Conservation (phyloP, 2,888 invertebrate genomes). For the Agrochola lota region DNA sequence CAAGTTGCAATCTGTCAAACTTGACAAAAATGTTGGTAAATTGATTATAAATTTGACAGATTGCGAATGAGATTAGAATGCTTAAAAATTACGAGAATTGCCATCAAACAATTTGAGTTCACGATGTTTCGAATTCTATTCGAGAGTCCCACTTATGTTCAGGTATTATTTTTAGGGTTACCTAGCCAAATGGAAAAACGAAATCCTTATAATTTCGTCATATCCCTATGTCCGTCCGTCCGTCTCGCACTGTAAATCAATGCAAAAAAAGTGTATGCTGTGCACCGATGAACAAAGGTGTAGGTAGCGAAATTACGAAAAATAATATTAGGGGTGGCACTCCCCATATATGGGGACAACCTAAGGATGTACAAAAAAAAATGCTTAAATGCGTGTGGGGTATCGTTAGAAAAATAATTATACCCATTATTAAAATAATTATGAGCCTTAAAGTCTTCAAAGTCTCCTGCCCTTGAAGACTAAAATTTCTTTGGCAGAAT, state of each 20-base stretch:
- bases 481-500: too few species aligned
- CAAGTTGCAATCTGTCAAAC: too few species aligned
- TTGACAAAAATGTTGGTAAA: too few species aligned
- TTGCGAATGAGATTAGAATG: too few species aligned
- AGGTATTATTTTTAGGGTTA: conserved; percentile 1
- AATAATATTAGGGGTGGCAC: too few species aligned
- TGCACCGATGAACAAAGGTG: neutral
- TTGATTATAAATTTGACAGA: too few species aligned
- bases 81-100: too few species aligned
- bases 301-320: too few species aligned
- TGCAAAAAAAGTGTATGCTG: neutral
- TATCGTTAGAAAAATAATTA: neutral
- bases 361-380: neutral
- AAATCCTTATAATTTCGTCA: neutral
- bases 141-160: neutral
- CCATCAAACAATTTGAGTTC: neutral
- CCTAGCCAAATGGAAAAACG: neutral
- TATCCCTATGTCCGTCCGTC: neutral
- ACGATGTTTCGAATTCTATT: conserved; percentile 13
- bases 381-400: too few species aligned
- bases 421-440: neutral
- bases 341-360: neutral
- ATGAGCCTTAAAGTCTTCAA: too few species aligned
- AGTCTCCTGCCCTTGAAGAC: too few species aligned
- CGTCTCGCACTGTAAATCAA: neutral